phyloP scores from a whole-genome alignment of 1,140 invertebrate genomes.

The Caenorhabditis remanei region DNA sequence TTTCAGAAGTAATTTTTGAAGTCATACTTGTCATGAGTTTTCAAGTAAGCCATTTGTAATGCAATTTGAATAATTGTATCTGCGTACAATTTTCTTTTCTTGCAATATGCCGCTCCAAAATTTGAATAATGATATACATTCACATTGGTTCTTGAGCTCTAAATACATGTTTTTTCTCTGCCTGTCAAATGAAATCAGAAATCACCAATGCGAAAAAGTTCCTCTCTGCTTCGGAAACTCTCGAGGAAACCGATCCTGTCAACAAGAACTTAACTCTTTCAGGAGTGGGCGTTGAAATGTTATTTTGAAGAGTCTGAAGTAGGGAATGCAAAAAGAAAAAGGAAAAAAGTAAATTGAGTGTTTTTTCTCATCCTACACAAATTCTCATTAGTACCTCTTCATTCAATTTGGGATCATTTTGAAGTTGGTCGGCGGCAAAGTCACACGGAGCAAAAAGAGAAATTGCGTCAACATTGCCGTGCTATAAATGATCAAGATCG shows the following conservation, averaged over 20 bases:
- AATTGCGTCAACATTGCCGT: conserved; percentile 59
- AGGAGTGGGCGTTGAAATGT: conserved; percentile 7
- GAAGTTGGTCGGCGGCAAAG: conserved; percentile 47
- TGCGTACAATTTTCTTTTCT: conserved; percentile 60
- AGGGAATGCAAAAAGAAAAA: background rate
- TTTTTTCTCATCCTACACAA: background rate
- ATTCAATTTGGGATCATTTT: conserved; percentile 13
- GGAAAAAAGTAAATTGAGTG: conserved; percentile 25
- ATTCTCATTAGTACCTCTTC: conserved; percentile 45
- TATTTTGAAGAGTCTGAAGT: conserved; percentile 24
- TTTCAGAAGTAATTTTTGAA: background rate
- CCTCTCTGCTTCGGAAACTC: conserved; percentile 39
- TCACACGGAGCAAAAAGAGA: conserved; percentile 56
- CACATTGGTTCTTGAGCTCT: conserved; percentile 37
- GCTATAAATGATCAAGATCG: background rate
- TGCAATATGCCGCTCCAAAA: conserved; percentile 43
- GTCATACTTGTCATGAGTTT: conserved; percentile 63
- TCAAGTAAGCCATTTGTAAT: conserved; percentile 63
- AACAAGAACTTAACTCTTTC: conserved; percentile 24
- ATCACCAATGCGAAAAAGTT: conserved; percentile 45
- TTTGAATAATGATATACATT: conserved; percentile 32
- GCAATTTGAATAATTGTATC: conserved; percentile 67
- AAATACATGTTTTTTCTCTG: conserved; percentile 12
- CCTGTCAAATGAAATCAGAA: background rate
- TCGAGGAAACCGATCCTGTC: conserved; percentile 30